Evolutionary conservation across 2,888 invertebrate genomes (phyloP), one percentile per base, ranked within the genome.

Genomic region (Drosophila mayaguana): DNA sequence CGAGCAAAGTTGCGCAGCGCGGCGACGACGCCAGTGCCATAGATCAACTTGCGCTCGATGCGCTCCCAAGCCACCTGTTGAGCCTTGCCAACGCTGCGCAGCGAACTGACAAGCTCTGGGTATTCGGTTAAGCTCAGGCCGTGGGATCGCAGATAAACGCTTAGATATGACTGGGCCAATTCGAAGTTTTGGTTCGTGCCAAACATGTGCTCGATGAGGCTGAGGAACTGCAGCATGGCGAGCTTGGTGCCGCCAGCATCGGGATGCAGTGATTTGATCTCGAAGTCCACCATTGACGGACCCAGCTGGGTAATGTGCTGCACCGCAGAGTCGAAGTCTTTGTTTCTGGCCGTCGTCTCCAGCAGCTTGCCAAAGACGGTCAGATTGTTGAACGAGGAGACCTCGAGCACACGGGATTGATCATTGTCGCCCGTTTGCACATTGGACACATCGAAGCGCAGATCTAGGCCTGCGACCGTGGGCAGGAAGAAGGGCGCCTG

Each of bases 401-500:
- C 94, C 54, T 94, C 93, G 36, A 95, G 81, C 5, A 96, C 83
- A 88, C 94, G 95, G 8, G 94, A 94, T 32, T 32, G 32, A 2
- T 90, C 85, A 12, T 86, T 77, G 34, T 93, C 93, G 1, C 93
- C 92, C 3, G 40, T 25, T 0, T 72, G 51, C 0, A 76, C 78
- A 63, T 94, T 93, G 5, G 94, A 93, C 3, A 96, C 91, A 91
- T 97, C 97, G 92, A 99, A 99, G 91, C 96, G 95, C 8, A 97
- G 93, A 81, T 97, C 95, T 20, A 98, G 93, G 1, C 97, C 96
- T 0, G 97, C 95, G 63, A 98, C 94, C 0, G 98, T 98, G 0
- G 99, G 98, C 57, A 99, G 93, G 92, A 99, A 99, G 94, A 99
- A 99, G 0, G 99, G 99, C 0, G 98, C 99, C 1, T 96, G 95